Conservation (phyloP, 2,113 vertebrate genomes). For the Prionailurus viverrinus region DNA sequence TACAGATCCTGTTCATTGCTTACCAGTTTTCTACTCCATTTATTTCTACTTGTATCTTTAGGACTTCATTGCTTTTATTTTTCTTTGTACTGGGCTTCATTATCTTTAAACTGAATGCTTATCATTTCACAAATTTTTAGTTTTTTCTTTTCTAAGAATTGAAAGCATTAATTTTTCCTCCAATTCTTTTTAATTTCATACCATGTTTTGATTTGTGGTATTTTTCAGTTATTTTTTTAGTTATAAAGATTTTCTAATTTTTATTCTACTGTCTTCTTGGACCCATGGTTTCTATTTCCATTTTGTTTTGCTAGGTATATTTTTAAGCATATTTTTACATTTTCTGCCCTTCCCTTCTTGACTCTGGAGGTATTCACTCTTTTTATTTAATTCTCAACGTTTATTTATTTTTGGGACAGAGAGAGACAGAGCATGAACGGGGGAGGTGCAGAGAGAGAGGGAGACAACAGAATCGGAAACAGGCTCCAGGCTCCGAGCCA, state of each 20-base stretch:
- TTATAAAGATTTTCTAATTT: neutral
- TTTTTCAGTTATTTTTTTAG: neutral
- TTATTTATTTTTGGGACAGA: no score
- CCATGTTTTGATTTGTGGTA: neutral
- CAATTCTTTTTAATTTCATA: neutral
- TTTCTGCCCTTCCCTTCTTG: neutral
- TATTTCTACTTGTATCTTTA: neutral
- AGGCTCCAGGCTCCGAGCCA: no score
- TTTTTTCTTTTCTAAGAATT: conserved; percentile 8
- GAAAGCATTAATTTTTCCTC: neutral
- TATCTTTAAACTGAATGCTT: neutral
- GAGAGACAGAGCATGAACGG: no score
- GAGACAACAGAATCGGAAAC: no score
- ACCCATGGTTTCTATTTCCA: neutral
- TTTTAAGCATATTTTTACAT: neutral
- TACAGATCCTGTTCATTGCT: neutral
- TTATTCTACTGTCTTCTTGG: neutral
- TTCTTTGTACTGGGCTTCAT: neutral
- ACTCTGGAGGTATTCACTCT: neutral
- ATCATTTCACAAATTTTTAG: neutral
- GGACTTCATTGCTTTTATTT: conserved; percentile 5
- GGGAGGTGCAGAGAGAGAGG: no score
- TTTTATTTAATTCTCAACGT: neutral
- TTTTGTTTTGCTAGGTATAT: neutral
- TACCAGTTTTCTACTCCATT: neutral